Evolutionary conservation across 1,140 invertebrate genomes (phyloP).

Genomic region (Brachionus manjavacas): DNA sequence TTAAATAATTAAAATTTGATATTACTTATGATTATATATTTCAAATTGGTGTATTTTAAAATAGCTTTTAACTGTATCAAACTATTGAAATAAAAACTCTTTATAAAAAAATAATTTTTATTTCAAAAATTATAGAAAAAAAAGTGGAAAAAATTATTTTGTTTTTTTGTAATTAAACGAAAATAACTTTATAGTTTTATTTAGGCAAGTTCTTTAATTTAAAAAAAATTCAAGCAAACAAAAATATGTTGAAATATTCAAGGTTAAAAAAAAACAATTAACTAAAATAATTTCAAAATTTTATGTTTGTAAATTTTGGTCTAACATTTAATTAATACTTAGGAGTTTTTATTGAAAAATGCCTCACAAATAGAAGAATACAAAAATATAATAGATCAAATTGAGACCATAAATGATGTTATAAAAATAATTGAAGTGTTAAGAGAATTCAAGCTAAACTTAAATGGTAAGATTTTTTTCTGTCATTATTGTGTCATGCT

Average conservation of each 20-base stretch:
- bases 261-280: background rate
- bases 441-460: background rate
- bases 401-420: conserved; percentile 9
- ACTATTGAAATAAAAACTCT: too few relatives aligned
- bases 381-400: conserved; percentile 18
- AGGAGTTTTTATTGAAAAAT: conserved; percentile 10
- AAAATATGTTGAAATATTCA: background rate
- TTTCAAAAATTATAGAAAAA: too few relatives aligned
- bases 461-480: background rate
- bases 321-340: background rate
- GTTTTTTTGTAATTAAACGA: too few relatives aligned
- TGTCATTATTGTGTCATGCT: background rate
- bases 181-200: too few relatives aligned
- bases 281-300: background rate
- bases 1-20: too few relatives aligned
- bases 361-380: conserved; percentile 34
- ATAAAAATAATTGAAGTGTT: background rate
- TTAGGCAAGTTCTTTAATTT: too few relatives aligned
- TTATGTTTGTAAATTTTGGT: background rate
- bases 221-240: too few relatives aligned
- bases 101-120: too few relatives aligned
- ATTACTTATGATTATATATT: too few relatives aligned
- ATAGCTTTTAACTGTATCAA: too few relatives aligned
- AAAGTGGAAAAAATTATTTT: too few relatives aligned
- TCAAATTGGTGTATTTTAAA: too few relatives aligned